phyloP scores from a whole-genome alignment of 2,113 vertebrate species.

The Larimichthys crocea region DNA sequence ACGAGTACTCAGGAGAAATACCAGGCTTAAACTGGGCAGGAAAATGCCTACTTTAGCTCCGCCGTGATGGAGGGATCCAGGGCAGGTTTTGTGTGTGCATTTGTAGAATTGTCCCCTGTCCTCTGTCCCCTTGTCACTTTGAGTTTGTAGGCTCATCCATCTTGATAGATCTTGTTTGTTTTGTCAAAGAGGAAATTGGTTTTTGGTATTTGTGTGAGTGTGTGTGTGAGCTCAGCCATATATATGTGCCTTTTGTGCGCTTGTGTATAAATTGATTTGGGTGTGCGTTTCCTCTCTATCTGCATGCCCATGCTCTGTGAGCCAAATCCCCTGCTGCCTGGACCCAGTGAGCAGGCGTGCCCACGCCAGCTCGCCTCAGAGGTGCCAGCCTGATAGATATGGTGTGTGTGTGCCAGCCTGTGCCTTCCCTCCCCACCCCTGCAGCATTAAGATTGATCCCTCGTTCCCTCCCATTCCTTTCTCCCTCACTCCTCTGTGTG shows the following conservation, averaged over 20 bases:
- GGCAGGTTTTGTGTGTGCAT: slow-evolving; percentile 24
- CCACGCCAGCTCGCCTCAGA: slow-evolving; percentile 61
- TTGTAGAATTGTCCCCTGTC: slow-evolving; percentile 42
- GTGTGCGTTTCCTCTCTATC: slow-evolving; percentile 52
- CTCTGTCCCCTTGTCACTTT: slow-evolving; percentile 56
- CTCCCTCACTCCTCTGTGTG: slow-evolving; percentile 71
- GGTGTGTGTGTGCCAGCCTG: slow-evolving; percentile 72
- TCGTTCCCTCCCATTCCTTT: slow-evolving; percentile 82
- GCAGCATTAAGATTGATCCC: slow-evolving; percentile 81
- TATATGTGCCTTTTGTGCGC: slow-evolving; percentile 32
- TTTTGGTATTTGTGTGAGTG: slow-evolving; percentile 36
- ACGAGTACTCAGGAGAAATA: slow-evolving; percentile 69
- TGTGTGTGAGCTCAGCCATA: slow-evolving; percentile 8
- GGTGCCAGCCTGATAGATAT: slow-evolving; percentile 79
- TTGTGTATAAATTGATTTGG: slow-evolving; percentile 45
- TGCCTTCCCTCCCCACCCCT: slow-evolving; percentile 68
- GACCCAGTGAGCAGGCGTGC: slow-evolving; percentile 62
- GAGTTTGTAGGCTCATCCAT: slow-evolving; percentile 62
- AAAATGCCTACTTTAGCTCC: slow-evolving; percentile 47
- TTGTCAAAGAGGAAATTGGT: slow-evolving; percentile 60
- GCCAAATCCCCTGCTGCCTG: slow-evolving; percentile 55
- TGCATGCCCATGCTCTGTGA: slow-evolving; percentile 39
- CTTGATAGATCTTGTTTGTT: slow-evolving; percentile 67
- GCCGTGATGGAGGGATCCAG: slow-evolving; percentile 49
- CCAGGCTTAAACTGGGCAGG: slow-evolving; percentile 45